Percentiles rank a stretch among this genome's conserved stretches.
Conservation (phyloP, 2,888 invertebrate genomes). For the Sinodicranocentrus sp. region DNA sequence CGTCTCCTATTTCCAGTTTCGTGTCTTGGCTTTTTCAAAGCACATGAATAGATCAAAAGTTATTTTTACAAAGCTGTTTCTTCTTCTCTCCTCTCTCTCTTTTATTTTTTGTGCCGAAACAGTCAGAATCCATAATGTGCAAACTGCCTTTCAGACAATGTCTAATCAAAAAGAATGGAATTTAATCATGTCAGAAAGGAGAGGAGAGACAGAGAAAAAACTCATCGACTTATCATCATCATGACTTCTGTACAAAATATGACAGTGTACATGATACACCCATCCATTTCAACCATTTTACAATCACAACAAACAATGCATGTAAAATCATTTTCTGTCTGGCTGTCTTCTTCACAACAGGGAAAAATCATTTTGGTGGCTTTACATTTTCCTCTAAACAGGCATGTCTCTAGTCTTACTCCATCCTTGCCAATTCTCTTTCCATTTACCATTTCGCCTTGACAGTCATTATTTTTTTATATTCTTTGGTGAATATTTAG, state of each 20-base stretch:
- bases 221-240: neutral
- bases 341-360: conserved; percentile 26
- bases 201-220: conserved; percentile 16
- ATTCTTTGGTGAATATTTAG: neutral
- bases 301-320: conserved; percentile 64
- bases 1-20: neutral
- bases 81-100: conserved; percentile 1
- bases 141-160: conserved; percentile 5
- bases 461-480: conserved; percentile 24
- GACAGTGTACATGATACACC: conserved; percentile 35
- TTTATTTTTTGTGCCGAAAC: neutral
- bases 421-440: conserved; percentile 26
- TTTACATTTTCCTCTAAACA: no score
- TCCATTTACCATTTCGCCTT: neutral
- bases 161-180: conserved; percentile 57
- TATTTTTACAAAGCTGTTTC: conserved; percentile 28
- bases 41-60: conserved; percentile 49
- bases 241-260: conserved; percentile 34
- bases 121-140: conserved; percentile 4
- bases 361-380: no score
- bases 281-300: conserved; percentile 33
- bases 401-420: neutral
- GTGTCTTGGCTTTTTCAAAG: neutral
- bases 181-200: conserved; percentile 62
- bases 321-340: conserved; percentile 63